Conservation (phyloP, 2,113 vertebrate genomes). For the Callionymus lyra region DNA sequence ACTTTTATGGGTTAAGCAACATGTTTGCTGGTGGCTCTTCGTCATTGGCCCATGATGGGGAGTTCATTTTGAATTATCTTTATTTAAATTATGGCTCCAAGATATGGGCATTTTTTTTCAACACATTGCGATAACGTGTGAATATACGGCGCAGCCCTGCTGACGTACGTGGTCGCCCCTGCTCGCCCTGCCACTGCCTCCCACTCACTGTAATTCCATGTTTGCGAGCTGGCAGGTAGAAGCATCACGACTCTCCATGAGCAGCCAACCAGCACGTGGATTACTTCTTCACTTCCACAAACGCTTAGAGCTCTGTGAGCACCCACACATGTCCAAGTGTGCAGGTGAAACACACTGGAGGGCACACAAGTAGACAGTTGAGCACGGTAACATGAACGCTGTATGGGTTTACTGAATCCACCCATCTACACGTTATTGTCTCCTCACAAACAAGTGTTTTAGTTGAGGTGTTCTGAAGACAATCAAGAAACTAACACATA, state of each 20-base stretch:
- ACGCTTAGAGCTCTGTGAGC: conserved; percentile 5
- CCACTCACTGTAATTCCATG: conserved; percentile 39
- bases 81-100: too few relatives aligned
- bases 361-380: neutral
- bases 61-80: too few relatives aligned
- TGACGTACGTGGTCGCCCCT: conserved; percentile 23
- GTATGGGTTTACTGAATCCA: too few relatives aligned
- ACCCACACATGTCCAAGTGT: conserved; percentile 11
- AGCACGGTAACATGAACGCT: rapidly evolving
- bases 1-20: too few relatives aligned
- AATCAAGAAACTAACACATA: too few relatives aligned
- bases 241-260: conserved; percentile 30
- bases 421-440: too few relatives aligned
- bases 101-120: too few relatives aligned
- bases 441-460: too few relatives aligned
- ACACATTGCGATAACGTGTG: neutral
- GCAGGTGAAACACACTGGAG: neutral
- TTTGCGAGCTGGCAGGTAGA: conserved; percentile 36
- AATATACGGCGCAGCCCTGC: conserved; percentile 3
- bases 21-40: too few relatives aligned
- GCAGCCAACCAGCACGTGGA: conserved; percentile 17
- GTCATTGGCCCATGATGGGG: too few relatives aligned
- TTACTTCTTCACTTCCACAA: conserved; percentile 18
- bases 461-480: too few relatives aligned
- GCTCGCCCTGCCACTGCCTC: conserved; percentile 36